Evolutionary conservation across 2,888 invertebrate genomes (phyloP), one percentile per base, ranked within the genome.

Genomic region (Belgica antarctica): DNA sequence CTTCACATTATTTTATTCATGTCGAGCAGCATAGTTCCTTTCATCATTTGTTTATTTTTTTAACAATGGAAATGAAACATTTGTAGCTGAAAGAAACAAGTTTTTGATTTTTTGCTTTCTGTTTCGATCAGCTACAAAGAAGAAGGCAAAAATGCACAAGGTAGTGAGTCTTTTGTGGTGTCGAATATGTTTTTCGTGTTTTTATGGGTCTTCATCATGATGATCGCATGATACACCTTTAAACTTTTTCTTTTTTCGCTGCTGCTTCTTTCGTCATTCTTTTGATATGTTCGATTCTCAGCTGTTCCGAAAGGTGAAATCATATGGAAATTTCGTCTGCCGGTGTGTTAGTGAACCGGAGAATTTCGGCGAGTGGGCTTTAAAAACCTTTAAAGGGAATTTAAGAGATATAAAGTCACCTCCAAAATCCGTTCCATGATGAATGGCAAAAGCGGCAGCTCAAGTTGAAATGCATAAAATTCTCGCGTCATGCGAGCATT

Each of bases 41-140:
- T 41, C 41, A n/a, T 41, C 41, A n/a, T 41, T 41, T 41, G 41
- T 41, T 12, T 41, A n/a, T n/a, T 15, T n/a, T 41, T 41, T n/a
- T 3, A 41, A 41, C 41, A 41, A 41, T 5, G 10, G n/a, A n/a
- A n/a, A n/a, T n/a, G n/a, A n/a, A n/a, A 41, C 3, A 5, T 41
- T 41, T n/a, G 41, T 41, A n/a, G 2, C 41, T 10, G 41, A 10
- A 41, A n/a, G 8, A 41, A 41, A 41, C 41, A n/a, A 12, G 41
- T 41, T 41, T n/a, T 41, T n/a, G 41, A 41, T 41, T 41, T 41
- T 41, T 41, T 41, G 41, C 41, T 41, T 41, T 41, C 41, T n/a
- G 41, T 41, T 41, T 41, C 41, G 12, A 41, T 41, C 41, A n/a
- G 15, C 4, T 10, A 31, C 31, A 31, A 41, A 41, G n/a, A n/a